Evolutionary conservation across 2,888 invertebrate genomes (phyloP).

Genomic region (Mythimna ferrago): DNA sequence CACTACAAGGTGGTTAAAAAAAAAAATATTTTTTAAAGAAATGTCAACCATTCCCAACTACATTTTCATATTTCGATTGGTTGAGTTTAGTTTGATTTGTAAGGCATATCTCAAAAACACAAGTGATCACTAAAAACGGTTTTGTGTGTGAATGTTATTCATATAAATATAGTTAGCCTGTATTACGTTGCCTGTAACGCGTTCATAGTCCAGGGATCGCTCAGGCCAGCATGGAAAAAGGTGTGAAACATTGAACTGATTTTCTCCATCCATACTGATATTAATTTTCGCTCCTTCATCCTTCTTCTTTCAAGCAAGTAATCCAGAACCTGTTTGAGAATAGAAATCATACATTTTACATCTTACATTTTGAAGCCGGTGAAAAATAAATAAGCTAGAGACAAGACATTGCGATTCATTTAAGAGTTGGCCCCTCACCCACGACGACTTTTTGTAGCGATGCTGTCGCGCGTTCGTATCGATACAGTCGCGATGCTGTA

Average conservation of each 20-base stretch:
- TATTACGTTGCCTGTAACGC: slow-evolving; percentile 25
- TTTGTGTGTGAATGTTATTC: not conserved
- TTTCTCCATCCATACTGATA: not conserved
- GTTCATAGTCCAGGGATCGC: slow-evolving; percentile 12
- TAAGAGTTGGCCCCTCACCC: no score
- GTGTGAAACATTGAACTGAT: not conserved
- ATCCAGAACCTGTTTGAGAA: slow-evolving; percentile 19
- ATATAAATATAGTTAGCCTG: not conserved
- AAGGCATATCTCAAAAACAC: not conserved
- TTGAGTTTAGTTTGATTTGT: no score
- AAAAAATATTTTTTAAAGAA: no score
- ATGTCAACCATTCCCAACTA: no score
- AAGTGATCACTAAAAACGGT: not conserved
- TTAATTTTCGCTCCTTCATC: not conserved
- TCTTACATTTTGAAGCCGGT: not conserved
- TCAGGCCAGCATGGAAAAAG: not conserved
- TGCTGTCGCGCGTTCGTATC: no score
- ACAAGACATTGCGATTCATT: no score
- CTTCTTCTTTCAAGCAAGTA: slow-evolving; percentile 22
- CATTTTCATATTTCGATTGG: no score
- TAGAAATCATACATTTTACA: not conserved
- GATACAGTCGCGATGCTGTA: no score
- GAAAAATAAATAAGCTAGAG: not conserved
- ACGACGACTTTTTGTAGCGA: no score
- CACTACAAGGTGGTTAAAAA: no score